phyloP scores from a whole-genome alignment of 2,113 vertebrate species.

The Axis porcinus region DNA sequence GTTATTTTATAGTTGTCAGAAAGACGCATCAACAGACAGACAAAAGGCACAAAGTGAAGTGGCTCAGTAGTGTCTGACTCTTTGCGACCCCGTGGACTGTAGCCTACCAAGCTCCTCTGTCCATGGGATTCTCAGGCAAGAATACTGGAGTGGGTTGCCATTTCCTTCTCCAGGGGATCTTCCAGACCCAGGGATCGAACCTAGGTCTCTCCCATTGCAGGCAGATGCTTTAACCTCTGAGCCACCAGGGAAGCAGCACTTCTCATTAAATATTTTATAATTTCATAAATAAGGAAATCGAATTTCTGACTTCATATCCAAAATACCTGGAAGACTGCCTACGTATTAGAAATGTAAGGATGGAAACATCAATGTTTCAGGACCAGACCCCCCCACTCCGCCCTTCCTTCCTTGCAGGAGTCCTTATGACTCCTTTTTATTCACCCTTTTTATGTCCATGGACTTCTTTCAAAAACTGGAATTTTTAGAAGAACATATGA shows the following conservation, averaged over 20 bases:
- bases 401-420: neutral
- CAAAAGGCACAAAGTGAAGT: neutral
- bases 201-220: neutral
- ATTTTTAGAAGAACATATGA: neutral
- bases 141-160: neutral
- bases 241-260: neutral
- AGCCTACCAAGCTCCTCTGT: neutral
- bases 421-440: neutral
- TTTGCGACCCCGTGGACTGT: rapidly evolving
- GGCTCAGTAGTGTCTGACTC: rapidly evolving
- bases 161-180: neutral
- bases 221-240: neutral
- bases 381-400: neutral
- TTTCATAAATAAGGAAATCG: neutral
- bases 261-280: slow-evolving; percentile 1
- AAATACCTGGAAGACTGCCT: neutral
- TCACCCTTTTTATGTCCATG: neutral
- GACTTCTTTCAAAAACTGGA: neutral
- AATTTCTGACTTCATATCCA: neutral
- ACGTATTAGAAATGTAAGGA: neutral
- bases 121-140: neutral
- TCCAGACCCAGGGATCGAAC: rapidly evolving
- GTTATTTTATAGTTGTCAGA: neutral
- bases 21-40: neutral
- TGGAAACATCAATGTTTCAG: neutral